Percentiles rank a stretch among this genome's conserved stretches.
Evolutionary conservation across 2,797 vertebrate genomes (phyloP).

Genomic region (Podarcis lilfordi): DNA sequence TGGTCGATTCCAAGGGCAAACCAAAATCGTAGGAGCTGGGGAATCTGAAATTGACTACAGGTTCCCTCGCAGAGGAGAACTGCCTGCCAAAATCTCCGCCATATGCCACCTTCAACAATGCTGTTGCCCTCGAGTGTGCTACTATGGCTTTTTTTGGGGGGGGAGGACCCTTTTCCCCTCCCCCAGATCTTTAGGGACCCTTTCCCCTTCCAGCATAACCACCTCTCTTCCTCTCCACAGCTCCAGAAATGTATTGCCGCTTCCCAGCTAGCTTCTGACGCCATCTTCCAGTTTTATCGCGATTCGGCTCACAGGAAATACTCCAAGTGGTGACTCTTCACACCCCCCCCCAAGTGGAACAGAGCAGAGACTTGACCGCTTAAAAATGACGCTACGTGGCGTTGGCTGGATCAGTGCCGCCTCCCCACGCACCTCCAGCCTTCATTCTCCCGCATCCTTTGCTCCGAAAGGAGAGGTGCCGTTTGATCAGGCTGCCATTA

Average conservation of each 20-base stretch:
- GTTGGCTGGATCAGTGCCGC: neutral
- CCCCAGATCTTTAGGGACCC: neutral
- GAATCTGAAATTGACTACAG: neutral
- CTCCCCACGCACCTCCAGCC: neutral
- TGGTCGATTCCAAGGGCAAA: too few species aligned
- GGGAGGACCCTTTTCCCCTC: too few species aligned
- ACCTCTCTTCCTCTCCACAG: conserved; percentile 66
- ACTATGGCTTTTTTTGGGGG: neutral
- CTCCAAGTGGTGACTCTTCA: conserved; percentile 82
- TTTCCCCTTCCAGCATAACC: neutral
- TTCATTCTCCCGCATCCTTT: rapidly evolving
- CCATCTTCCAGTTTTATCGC: conserved; percentile 91
- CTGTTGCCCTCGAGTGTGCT: too few species aligned
- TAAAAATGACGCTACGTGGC: rapidly evolving
- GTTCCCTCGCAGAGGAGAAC: neutral
- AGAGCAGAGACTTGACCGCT: too few species aligned
- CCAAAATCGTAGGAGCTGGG: too few species aligned
- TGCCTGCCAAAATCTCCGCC: too few species aligned
- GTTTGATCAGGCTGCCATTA: neutral
- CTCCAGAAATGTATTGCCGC: conserved; percentile 89
- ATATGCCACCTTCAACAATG: neutral
- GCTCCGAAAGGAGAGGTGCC: neutral
- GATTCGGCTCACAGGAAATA: conserved; percentile 86
- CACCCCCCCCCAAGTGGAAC: neutral
- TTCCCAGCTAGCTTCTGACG: conserved; percentile 84